These are phyloP conservation scores for Gyps fulvus DNA, from an alignment of 2,113 vertebrate genomes.

Conservation along the genomic window DNA sequence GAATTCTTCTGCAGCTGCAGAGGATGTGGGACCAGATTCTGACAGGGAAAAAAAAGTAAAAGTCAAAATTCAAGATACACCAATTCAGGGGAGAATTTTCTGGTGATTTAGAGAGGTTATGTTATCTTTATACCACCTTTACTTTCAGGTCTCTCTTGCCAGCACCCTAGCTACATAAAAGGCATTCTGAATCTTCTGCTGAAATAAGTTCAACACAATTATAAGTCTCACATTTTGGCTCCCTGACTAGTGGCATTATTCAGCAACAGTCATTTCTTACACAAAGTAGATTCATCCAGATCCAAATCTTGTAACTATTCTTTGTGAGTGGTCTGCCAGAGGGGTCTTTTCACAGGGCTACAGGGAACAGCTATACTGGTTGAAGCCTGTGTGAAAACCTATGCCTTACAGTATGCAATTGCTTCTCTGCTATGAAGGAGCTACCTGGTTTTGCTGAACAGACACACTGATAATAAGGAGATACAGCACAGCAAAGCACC, in stretches of 20 bases:
- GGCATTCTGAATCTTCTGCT: background rate
- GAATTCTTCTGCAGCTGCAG: conserved; percentile 29
- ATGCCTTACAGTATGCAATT: rapidly evolving
- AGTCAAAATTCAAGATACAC: background rate
- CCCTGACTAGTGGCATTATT: background rate
- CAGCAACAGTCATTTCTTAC: background rate
- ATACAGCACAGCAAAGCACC: background rate
- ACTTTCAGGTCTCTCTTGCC: background rate
- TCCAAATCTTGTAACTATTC: background rate
- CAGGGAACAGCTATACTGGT: background rate
- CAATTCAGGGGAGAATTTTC: background rate
- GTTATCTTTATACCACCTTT: background rate
- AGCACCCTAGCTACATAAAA: background rate
- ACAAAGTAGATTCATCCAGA: background rate
- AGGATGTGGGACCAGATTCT: conserved; percentile 30
- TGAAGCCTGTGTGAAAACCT: background rate
- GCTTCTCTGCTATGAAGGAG: background rate
- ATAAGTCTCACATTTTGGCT: background rate
- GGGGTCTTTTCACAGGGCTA: background rate
- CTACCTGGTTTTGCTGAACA: background rate
- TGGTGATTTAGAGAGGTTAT: background rate
- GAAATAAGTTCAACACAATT: background rate
- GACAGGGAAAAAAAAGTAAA: background rate
- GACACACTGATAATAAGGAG: background rate
- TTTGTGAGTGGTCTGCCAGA: background rate